Conservation (phyloP, 2,888 invertebrate species). For the Apocheima hispidaria region DNA sequence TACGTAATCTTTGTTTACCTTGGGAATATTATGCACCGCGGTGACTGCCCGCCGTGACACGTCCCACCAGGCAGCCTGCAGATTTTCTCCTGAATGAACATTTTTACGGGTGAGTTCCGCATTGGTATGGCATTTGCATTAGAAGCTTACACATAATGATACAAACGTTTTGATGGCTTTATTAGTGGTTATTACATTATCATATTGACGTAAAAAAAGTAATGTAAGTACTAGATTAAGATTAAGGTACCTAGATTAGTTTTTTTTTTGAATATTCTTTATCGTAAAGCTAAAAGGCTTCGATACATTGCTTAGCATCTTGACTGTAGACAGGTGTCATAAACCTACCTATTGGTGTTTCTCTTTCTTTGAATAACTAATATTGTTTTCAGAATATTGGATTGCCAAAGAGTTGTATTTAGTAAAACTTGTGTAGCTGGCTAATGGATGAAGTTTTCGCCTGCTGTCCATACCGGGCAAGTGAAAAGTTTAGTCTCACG, state of each 20-base stretch:
- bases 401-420: slow-evolving; percentile 3
- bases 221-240: no score
- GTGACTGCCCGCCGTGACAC: slow-evolving; percentile 63
- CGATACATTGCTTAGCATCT: not conserved
- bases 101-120: slow-evolving; percentile 54
- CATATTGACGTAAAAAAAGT: no score
- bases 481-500: slow-evolving; percentile 49
- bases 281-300: not conserved
- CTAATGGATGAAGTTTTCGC: slow-evolving; percentile 37
- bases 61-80: slow-evolving; percentile 49
- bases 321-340: not conserved
- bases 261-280: not conserved
- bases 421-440: not conserved
- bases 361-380: not conserved
- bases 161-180: not conserved
- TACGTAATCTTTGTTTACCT: slow-evolving; percentile 86
- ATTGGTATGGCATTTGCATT: slow-evolving; percentile 19
- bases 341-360: not conserved
- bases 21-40: slow-evolving; percentile 83
- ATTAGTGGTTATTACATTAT: not conserved
- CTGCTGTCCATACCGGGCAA: slow-evolving; percentile 46
- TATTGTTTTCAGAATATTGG: slow-evolving; percentile 20
- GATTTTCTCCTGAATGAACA: slow-evolving; percentile 38
- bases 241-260: not conserved
- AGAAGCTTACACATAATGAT: slow-evolving; percentile 22